Evolutionary conservation across 2,888 invertebrate species (phyloP), one percentile per base, ranked within the genome.

Genomic region (Noctua janthe): DNA sequence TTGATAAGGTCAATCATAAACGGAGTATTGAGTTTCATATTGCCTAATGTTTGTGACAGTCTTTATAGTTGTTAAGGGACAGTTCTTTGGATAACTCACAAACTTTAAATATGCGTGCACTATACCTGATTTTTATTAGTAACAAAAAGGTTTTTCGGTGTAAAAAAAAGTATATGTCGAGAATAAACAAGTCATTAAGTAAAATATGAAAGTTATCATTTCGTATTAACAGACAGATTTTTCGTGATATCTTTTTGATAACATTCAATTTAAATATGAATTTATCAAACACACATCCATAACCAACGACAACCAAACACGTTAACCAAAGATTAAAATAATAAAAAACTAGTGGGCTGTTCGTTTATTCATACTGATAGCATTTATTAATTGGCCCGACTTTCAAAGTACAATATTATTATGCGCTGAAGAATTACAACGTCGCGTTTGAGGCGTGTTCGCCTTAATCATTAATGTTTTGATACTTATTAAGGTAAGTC

Each of bases 1-100:
- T 88, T 91, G 92, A 93, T 92, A 92, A 91, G 91, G 92, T 93
- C 89, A 91, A 91, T 92, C 92, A 91, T 89, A 92, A 91, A 91
- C 88, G 76, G 88, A 80, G 87, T 92, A 91, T 92, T 89, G 87
- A 88, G 90, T 93, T 91, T 90, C 91, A 91, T 90, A 88, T 91
- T 91, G 89, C 90, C 89, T 90, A 90, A 90, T 90, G 89, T 91
- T 83, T 80, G 87, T 89, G 84, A 88, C 86, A 86, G 84, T 72
- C 80, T 85, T 85, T 83, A 82, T 81, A 74, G 56, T 71, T 75
- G 49, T 86, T 88, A 89, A 89, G 84, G 82, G 78, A n/a, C 66
- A 87, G 84, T 71, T 75, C 49, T 70, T 62, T 71, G n/a, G 43
- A 47, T 54, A 39, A 66, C 1, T 35, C 2, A 47, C 11, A 35